Conservation (phyloP, 2,113 vertebrate species). For the Microtus oregoni region DNA sequence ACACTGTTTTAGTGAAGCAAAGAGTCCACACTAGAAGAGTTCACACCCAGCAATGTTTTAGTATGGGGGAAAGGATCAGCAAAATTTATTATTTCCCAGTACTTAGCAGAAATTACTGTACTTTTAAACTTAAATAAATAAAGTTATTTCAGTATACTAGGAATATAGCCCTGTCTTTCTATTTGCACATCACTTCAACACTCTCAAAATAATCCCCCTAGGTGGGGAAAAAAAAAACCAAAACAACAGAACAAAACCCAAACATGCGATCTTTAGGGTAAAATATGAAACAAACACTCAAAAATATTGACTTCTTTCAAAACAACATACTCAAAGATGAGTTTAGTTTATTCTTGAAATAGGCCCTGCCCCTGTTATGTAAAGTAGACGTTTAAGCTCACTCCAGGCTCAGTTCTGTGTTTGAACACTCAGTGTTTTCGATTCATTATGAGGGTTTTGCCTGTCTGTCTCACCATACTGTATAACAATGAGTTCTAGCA, state of each 20-base stretch:
- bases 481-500: constrained; percentile 65
- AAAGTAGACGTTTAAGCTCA: constrained; percentile 45
- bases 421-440: constrained; percentile 69
- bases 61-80: not conserved
- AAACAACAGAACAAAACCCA: not conserved
- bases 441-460: constrained; percentile 19
- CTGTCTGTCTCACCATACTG: constrained; percentile 65
- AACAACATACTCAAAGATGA: not conserved
- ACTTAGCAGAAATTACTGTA: not conserved
- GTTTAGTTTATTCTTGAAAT: not conserved
- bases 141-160: not conserved
- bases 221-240: not conserved
- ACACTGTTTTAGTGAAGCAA: constrained; percentile 41
- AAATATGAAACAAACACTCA: constrained; percentile 2
- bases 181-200: not conserved
- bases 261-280: not conserved
- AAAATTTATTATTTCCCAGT: not conserved
- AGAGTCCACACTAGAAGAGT: constrained; percentile 43
- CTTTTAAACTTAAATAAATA: constrained; percentile 13
- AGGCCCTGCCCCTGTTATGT: not conserved
- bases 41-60: not conserved
- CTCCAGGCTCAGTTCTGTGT: not conserved
- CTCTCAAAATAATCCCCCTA: not conserved
- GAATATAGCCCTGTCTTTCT: not conserved
- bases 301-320: not conserved